phyloP scores from a whole-genome alignment of 2,888 invertebrate species.

The Tenthredo scrophulariae region DNA sequence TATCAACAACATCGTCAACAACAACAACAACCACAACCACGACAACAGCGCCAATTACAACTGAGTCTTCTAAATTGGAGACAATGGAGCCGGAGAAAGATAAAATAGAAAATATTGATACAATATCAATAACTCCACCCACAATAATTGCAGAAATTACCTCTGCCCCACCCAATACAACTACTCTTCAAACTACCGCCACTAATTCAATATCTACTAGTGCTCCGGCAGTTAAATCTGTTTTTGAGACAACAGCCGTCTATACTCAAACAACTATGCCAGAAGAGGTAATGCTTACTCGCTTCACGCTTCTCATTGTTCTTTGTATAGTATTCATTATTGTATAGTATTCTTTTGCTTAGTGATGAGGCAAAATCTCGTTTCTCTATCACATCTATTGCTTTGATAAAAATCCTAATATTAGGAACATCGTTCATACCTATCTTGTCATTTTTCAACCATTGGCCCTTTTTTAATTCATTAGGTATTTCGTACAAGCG shows the following conservation, averaged over 20 bases:
- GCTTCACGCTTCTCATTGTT: conserved; percentile 64
- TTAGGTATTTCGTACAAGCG: not conserved
- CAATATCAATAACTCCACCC: conserved; percentile 61
- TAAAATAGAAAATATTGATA: conserved; percentile 65
- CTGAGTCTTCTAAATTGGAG: conserved; percentile 63
- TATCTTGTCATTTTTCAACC: not conserved
- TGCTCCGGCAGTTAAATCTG: conserved; percentile 62
- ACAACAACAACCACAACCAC: conserved; percentile 64
- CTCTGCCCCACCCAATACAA: conserved; percentile 59
- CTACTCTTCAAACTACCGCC: conserved; percentile 54
- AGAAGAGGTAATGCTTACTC: conserved; percentile 76
- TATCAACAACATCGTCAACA: conserved; percentile 63
- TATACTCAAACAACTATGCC: conserved; percentile 67
- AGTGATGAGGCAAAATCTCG: conserved; percentile 10
- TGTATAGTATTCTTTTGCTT: conserved; percentile 33
- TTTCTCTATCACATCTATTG: conserved; percentile 26
- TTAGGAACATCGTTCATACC: conserved; percentile 48
- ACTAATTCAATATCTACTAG: conserved; percentile 54
- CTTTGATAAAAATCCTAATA: conserved; percentile 16
- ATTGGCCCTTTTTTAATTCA: not conserved
- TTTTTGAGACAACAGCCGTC: conserved; percentile 67
- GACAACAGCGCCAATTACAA: conserved; percentile 58
- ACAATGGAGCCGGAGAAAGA: conserved; percentile 63
- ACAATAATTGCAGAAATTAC: conserved; percentile 64
- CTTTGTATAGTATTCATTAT: conserved; percentile 17